These are phyloP conservation scores for Lordiphosa stackelbergi DNA, from an alignment of 1,140 invertebrate species.

Conservation along the genomic window DNA sequence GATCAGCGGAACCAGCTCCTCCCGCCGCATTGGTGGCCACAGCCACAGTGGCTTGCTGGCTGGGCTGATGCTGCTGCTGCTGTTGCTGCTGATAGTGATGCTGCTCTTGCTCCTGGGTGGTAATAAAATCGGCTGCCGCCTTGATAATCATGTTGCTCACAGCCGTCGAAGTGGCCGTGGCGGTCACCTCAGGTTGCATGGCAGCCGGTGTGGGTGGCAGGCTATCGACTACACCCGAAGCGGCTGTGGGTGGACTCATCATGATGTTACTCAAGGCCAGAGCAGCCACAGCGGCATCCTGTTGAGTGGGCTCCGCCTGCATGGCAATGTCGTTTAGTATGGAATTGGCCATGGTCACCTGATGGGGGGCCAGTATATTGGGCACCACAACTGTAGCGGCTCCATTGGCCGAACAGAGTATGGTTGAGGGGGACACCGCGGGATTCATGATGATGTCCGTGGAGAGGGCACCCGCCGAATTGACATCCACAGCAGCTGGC, in stretches of 20 bases:
- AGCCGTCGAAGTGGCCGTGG: constrained; percentile 80
- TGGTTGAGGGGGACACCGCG: constrained; percentile 80
- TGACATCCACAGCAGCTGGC: constrained; percentile 18
- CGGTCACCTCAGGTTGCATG: constrained; percentile 61
- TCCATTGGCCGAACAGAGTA: constrained; percentile 72
- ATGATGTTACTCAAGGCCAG: constrained; percentile 75
- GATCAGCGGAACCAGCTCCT: constrained; percentile 19
- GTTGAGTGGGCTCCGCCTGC: constrained; percentile 69
- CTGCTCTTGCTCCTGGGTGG: constrained; percentile 78
- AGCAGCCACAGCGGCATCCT: constrained; percentile 67
- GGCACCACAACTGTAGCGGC: constrained; percentile 80
- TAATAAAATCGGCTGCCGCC: constrained; percentile 81
- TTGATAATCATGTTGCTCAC: constrained; percentile 83
- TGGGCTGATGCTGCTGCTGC: constrained; percentile 29
- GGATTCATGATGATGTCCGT: constrained; percentile 82
- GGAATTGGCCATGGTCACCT: constrained; percentile 75
- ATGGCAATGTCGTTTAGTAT: constrained; percentile 74
- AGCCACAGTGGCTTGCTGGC: constrained; percentile 21
- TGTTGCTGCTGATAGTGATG: constrained; percentile 57
- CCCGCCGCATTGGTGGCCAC: constrained; percentile 25
- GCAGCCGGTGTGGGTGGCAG: constrained; percentile 56
- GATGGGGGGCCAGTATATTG: constrained; percentile 70
- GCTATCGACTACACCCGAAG: constrained; percentile 76
- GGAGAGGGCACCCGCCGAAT: constrained; percentile 76
- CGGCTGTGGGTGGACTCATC: constrained; percentile 63